Evolutionary conservation across 2,888 invertebrate species (phyloP), one percentile per base, ranked within the genome.

Genomic region (Cloeon dipterum): DNA sequence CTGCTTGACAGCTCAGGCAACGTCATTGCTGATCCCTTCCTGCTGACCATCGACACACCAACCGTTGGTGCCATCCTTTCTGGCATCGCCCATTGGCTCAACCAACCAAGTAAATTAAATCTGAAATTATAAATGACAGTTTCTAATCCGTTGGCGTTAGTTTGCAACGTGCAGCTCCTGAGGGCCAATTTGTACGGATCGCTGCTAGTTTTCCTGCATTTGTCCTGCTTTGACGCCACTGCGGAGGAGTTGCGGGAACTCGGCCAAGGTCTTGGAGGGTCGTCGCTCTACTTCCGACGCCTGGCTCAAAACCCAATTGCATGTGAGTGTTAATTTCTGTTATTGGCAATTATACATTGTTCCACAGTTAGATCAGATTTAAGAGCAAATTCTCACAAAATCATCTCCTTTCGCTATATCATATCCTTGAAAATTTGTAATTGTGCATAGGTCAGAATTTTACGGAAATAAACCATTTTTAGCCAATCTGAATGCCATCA

Each of bases 131-230:
- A n/a, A n/a, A 23, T 23, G n/a, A 23, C n/a, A 10, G 23, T 23
- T n/a, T n/a, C n/a, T n/a, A n/a, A n/a, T 10, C 10, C 20, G 4
- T 13, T 25, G 11, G 19, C 20, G 14, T 45, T 45, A 29, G 78
- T 79, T 36, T 76, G 74, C 0, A 70, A 76, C 0, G 75, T 78
- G 2, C 86, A 86, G 50, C 78, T 81, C 50, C 69, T 88, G 40
- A 59, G 86, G 32, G 79, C 85, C 0, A 83, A 89, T 52, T 55
- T 91, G 11, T 91, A 91, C 50, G 81, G 82, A 2, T 74, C 85
- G 0, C 52, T 91, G 14, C 55, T 88, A 1, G 82, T 81, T 45
- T 78, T 76, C 44, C 59, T 91, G 39, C 75, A 77, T 46, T 74
- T 89, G 7, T 34, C 41, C 1, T 43, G 42, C 38, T 41, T 41